Conservation (phyloP, 1,140 invertebrate genomes). For the Drosophila murphyi region DNA sequence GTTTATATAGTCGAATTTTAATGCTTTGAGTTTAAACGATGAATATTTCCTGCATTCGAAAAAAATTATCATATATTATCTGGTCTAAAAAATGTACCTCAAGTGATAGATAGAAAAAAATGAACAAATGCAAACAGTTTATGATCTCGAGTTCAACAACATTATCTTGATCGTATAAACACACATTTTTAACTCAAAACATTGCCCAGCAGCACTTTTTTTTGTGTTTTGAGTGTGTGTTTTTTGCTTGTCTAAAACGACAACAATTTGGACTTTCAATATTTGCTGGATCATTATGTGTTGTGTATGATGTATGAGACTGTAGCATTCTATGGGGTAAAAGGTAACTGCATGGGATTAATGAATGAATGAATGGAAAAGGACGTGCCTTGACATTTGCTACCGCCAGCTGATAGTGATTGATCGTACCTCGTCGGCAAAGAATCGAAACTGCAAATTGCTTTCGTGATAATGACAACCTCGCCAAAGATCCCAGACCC, state of each 20-base stretch:
- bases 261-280: slow-evolving; percentile 39
- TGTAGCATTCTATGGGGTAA: slow-evolving; percentile 27
- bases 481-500: slow-evolving; percentile 24
- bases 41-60: too few relatives aligned
- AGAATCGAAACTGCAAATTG: slow-evolving; percentile 39
- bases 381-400: slow-evolving; percentile 78
- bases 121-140: slow-evolving; percentile 2
- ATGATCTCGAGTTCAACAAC: slow-evolving; percentile 6
- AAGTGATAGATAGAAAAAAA: too few relatives aligned
- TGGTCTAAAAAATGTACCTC: too few relatives aligned
- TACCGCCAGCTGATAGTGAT: slow-evolving; percentile 64
- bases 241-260: slow-evolving; percentile 11
- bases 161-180: slow-evolving; percentile 30
- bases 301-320: slow-evolving; percentile 50
- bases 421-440: slow-evolving; percentile 41
- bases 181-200: slow-evolving; percentile 9
- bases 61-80: too few relatives aligned
- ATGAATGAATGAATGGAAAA: slow-evolving; percentile 25
- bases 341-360: slow-evolving; percentile 29
- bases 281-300: slow-evolving; percentile 50
- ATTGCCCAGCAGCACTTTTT: slow-evolving; percentile 32
- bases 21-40: too few relatives aligned
- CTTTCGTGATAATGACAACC: slow-evolving; percentile 70
- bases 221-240: background rate
- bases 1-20: too few relatives aligned